phyloP scores from a whole-genome alignment of 2,888 invertebrate species.

The Tineola bisselliella region DNA sequence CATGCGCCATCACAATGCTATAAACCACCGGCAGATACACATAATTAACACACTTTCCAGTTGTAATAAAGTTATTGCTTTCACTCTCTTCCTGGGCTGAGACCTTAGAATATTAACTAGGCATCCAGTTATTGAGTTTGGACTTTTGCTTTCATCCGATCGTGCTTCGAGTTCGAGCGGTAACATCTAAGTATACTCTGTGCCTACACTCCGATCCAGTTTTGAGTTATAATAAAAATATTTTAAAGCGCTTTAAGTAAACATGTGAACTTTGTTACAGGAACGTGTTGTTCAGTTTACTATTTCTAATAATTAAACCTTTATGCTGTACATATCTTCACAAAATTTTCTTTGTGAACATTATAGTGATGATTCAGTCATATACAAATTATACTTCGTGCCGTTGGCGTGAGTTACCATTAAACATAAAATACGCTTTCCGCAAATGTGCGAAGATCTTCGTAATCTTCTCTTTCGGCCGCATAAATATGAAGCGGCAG shows the following conservation, averaged over 20 bases:
- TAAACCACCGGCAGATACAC: background rate
- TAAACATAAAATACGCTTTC: background rate
- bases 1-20: background rate
- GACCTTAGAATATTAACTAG: slow-evolving; percentile 2
- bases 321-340: too few relatives aligned
- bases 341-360: background rate
- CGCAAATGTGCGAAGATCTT: background rate
- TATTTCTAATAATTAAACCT: too few relatives aligned
- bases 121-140: slow-evolving; percentile 3
- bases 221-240: background rate
- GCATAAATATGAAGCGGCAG: background rate
- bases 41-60: background rate
- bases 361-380: background rate
- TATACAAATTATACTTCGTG: background rate
- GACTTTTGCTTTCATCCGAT: slow-evolving; percentile 9
- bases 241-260: background rate
- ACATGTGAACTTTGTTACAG: too few relatives aligned
- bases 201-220: background rate
- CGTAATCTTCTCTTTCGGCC: background rate
- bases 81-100: slow-evolving; percentile 43
- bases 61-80: slow-evolving; percentile 28
- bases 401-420: background rate
- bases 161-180: background rate
- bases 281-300: too few relatives aligned
- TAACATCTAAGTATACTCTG: background rate